Base-by-base conservation (phyloP, 2,113 vertebrate genomes). In the Octodon degus region DNA sequence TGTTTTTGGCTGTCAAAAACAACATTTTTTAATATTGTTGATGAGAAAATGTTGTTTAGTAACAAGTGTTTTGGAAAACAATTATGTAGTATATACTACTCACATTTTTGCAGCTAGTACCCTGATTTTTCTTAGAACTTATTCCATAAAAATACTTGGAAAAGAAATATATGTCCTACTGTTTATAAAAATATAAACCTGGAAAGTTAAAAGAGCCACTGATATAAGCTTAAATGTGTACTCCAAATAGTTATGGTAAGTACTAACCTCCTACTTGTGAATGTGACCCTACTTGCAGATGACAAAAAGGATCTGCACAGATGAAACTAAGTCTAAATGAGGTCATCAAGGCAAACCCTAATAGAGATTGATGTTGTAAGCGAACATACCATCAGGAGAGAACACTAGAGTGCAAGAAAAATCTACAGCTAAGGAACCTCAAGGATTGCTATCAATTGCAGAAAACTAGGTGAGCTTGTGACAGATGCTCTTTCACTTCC, bases 91-190 rank as follows among this genome's bases (percentile, higher is more conserved):
- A 74, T 37, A 19, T 50, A 50, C 25, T 53, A 60, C 62, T 68
- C 90, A 37, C 70, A 84, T 87, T 91, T 70, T 70, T 93, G 70
- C 87, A 87, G 40, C 4, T 82, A 27, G 8, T 55, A 55, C 7
- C 16, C 43, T 87, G 14, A 84, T 60, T 93, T 94, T 86, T 74
- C 86, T 86, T 67, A 86, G 16, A 77, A 86, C 88, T 74, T 60
- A 87, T 47, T 80, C 63, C 67, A 89, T 5, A 92, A 37, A 92
- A 84, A 70, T 93, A 87, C 32, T 72, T 74, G n/a, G 24, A 86
- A 94, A 55, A 16, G 22, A 65, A 27, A 40, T 7, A 68, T 74
- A 43, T 77, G 74, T 84, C 58, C 50, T 58, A 93, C 11, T 80
- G 5, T 63, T 94, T 85, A 6, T 88, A 85, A 89, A 94, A 63